Evolutionary conservation across 2,113 vertebrate species (phyloP), one percentile per base, ranked within the genome.

Genomic region (Petrocephalus zakoni): DNA sequence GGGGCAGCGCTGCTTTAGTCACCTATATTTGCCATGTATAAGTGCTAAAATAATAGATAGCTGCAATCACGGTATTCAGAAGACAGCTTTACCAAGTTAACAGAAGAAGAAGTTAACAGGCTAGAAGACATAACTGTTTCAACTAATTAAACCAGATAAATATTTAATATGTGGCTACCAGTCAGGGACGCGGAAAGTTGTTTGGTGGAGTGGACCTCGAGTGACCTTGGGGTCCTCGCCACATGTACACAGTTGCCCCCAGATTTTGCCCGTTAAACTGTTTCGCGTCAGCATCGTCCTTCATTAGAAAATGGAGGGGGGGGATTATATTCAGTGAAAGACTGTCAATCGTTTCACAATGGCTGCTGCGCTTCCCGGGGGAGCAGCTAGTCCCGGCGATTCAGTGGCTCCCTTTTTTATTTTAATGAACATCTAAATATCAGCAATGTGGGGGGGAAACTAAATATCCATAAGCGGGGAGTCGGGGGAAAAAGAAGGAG

Each of bases 361-460:
- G 89, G 91, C 89, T 94, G 93, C 93, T 91, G 90, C 91, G 92
- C 90, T 92, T 92, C 91, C 91, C 90, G 88, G 86, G 92, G 93
- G 91, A 91, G 91, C 84, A n/a, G 46, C 49, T 55, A 88, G 89
- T 89, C 88, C 89, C 91, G 89, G 91, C 92, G 89, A 91, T 94
- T 92, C 93, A 91, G 89, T 87, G 90, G 84, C 90, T 92, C 56
- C 92, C 93, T 91, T 94, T 94, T 95, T 93, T 89, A 94, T 95
- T 95, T 93, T 95, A 95, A 95, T 96, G 94, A 95, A 93, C 94
- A 94, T 94, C 93, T 85, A 88, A 92, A 95, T 95, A 95, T 96
- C 94, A 95, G 92, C 94, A 86, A 90, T 87, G 92, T 85, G 84
- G 85, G 53, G 75, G 75, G 87, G 53, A 83, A 84, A 88, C 92